These are phyloP conservation scores for Thunnus albacares DNA, from an alignment of 2,797 vertebrate species.

Conservation along the genomic window DNA sequence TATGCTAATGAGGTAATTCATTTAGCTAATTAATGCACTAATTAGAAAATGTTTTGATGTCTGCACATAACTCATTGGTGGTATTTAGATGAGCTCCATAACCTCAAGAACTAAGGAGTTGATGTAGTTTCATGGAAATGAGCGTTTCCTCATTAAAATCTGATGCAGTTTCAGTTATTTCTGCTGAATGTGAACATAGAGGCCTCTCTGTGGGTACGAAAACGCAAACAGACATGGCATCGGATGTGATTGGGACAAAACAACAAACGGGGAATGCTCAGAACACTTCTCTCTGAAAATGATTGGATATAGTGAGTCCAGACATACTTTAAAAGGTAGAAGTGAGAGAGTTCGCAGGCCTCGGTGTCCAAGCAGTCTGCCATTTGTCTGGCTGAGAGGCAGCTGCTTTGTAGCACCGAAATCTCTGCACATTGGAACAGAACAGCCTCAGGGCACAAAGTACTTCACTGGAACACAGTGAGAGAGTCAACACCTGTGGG, in stretches of 20 bases:
- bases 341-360: constrained; percentile 2
- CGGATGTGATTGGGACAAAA: constrained; percentile 9
- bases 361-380: not conserved
- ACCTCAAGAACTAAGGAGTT: constrained; percentile 9
- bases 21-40: constrained; percentile 57
- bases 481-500: constrained; percentile 31
- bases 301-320: not conserved
- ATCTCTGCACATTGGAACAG: constrained; percentile 27
- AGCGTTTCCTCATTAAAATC: constrained; percentile 37
- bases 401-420: constrained; percentile 32
- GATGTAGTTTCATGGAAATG: constrained; percentile 6
- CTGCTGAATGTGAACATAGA: not conserved
- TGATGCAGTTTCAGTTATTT: not conserved
- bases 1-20: constrained; percentile 49
- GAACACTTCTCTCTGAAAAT: not conserved
- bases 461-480: constrained; percentile 7
- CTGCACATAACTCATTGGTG: constrained; percentile 17
- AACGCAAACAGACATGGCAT: not conserved
- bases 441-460: constrained; percentile 34
- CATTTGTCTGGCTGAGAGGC: constrained; percentile 40
- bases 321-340: not conserved
- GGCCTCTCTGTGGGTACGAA: not conserved
- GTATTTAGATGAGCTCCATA: constrained; percentile 29
- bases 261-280: not conserved
- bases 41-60: constrained; percentile 47